Base-by-base conservation (phyloP, 2,888 invertebrate genomes). In the Galerucella calmariensis region DNA sequence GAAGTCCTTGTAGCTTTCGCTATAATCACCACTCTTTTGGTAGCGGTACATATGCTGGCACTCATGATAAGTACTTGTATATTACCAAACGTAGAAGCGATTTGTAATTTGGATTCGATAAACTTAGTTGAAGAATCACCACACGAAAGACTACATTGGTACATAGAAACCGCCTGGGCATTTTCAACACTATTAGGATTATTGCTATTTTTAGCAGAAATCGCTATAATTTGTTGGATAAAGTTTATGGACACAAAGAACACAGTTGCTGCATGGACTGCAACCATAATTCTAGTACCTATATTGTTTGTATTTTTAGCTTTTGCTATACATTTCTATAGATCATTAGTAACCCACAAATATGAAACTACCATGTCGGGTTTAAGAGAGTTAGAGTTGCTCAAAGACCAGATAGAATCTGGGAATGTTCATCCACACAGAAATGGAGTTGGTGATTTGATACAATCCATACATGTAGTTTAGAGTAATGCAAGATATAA, bases 31-130 rank as follows among this genome's bases (percentile, higher is more conserved):
- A 97, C 98, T 0, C 90, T 99, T 0, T 90, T 99, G 46, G 98
- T 99, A 3, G 97, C 98, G 0, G 98, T 99, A 1, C 99, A 99
- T 88, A 95, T 99, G 93, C 88, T 99, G 78, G 99, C 99, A 0
- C 90, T 99, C 35, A 99, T 99, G 99, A 99, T 99, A 86, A 97
- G 97, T 85, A 99, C 99, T 0, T 99, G 99, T 87, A 98, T 99
- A 80, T 90, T 99, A 79, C 99, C 99, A n/a, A 97, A 99, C 86
- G 96, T 99, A 77, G 99, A 99, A 88, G 97, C 98, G 0, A 94
- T 98, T 5, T 96, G 97, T 80, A 97, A 96, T 88, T 91, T 97
- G 67, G 95, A 96, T 88, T 94, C 94, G 85, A 95, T 95, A 83
- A 91, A 93, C 59, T 89, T 96, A 27, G 96, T 96, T 1, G 94